Percentiles rank a stretch among this genome's conserved stretches.
Conservation (phyloP, 1,140 invertebrate genomes). For the Vanessa tameamea region DNA sequence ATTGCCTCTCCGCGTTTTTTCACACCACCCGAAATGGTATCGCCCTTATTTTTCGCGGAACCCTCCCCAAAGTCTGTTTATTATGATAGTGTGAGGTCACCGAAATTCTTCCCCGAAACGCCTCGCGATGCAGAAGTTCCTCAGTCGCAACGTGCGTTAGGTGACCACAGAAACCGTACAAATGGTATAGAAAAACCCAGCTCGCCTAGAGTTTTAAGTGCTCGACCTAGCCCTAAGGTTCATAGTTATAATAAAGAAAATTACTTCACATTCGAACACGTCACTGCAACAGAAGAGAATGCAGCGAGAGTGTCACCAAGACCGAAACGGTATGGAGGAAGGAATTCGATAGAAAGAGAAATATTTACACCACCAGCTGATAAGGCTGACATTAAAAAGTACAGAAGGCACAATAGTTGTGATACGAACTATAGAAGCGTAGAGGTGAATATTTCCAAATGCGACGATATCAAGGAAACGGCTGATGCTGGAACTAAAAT, state of each 20-base stretch:
- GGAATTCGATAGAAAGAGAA: constrained; percentile 72
- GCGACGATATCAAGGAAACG: constrained; percentile 56
- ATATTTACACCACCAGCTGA: constrained; percentile 70
- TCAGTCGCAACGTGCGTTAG: constrained; percentile 67
- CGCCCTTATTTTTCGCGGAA: constrained; percentile 74
- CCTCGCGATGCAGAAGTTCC: constrained; percentile 64
- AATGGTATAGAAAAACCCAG: constrained; percentile 71
- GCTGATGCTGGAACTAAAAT: constrained; percentile 44
- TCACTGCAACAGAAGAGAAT: constrained; percentile 46
- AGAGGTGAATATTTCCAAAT: constrained; percentile 63
- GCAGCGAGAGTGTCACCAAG: constrained; percentile 53
- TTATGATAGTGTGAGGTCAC: constrained; percentile 70
- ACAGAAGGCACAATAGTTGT: constrained; percentile 73
- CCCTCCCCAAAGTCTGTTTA: constrained; percentile 73
- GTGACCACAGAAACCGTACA: constrained; percentile 69
- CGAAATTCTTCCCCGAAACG: constrained; percentile 72
- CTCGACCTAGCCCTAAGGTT: constrained; percentile 70
- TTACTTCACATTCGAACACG: constrained; percentile 72
- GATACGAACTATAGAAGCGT: constrained; percentile 72
- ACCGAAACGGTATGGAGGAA: constrained; percentile 64
- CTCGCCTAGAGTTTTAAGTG: constrained; percentile 68
- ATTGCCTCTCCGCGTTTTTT: constrained; percentile 72
- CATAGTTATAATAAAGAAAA: constrained; percentile 75
- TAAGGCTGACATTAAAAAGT: constrained; percentile 64
- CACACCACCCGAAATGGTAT: constrained; percentile 70